These are phyloP conservation scores for Tenebrosternarchus preto DNA, from an alignment of 2,113 vertebrate species.

Conservation along the genomic window DNA sequence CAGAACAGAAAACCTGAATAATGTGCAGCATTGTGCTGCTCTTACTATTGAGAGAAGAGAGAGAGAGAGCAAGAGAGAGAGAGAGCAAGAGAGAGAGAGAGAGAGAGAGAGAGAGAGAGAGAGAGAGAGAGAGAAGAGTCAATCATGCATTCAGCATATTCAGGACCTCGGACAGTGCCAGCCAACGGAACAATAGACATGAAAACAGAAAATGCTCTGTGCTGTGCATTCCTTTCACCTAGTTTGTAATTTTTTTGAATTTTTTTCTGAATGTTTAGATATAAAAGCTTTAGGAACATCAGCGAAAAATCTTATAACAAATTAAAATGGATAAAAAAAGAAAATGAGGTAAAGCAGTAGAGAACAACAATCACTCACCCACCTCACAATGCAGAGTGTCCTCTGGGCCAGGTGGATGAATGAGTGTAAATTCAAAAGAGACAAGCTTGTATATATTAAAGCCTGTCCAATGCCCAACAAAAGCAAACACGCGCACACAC, in stretches of 20 bases:
- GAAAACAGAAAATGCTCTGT: not conserved
- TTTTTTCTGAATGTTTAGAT: not conserved
- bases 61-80: not conserved
- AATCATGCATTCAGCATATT: conserved; percentile 38
- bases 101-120: not conserved
- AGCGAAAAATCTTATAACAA: too few relatives aligned
- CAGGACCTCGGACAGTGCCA: conserved; percentile 61
- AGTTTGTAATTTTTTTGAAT: too few relatives aligned
- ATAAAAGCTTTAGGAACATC: not conserved
- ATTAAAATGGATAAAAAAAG: too few relatives aligned
- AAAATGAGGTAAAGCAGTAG: not conserved
- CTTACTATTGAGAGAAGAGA: not conserved
- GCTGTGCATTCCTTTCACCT: not conserved
- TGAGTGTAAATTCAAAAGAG: conserved; percentile 7
- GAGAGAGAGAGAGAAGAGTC: conserved; percentile 1
- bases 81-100: not conserved
- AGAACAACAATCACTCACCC: not conserved
- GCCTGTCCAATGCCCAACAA: not conserved
- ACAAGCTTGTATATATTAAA: conserved; percentile 7
- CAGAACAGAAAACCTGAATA: not conserved
- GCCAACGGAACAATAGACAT: not conserved
- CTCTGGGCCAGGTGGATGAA: not conserved
- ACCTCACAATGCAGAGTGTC: not conserved
- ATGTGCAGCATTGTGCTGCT: conserved; percentile 10
- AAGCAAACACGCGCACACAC: conserved; percentile 20